Conservation (phyloP, 2,113 vertebrate species). For the Hylia prasina region DNA sequence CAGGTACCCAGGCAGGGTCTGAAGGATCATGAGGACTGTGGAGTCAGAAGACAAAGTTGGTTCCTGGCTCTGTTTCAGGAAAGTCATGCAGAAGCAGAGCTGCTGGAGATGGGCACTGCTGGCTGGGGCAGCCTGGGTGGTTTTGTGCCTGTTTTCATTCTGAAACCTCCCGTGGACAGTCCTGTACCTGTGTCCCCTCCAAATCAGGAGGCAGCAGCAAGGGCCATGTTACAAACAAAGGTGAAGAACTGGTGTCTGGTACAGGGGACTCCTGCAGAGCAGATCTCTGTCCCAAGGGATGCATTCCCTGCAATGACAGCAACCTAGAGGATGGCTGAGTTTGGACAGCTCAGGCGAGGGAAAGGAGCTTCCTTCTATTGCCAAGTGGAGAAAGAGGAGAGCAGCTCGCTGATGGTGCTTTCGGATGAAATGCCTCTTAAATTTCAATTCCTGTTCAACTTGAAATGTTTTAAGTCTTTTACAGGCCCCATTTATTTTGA, state of each 20-base stretch:
- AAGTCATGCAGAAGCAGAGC: neutral
- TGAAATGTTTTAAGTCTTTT: neutral
- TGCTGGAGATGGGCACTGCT: neutral
- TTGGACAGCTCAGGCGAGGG: neutral
- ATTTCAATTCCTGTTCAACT: neutral
- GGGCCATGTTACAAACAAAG: neutral
- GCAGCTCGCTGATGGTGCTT: neutral
- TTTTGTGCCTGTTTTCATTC: neutral
- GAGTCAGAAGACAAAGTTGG: neutral
- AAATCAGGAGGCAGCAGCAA: neutral
- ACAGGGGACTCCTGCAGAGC: neutral
- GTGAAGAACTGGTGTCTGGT: neutral
- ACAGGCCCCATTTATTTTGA: neutral
- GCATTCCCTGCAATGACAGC: neutral
- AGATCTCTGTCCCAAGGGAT: neutral
- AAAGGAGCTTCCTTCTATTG: neutral
- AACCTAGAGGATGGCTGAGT: neutral
- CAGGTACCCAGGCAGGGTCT: neutral
- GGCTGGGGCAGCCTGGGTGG: neutral
- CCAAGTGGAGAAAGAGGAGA: neutral
- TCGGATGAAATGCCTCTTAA: neutral
- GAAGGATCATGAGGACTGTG: accelerated
- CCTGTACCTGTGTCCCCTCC: neutral
- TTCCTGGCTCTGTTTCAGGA: neutral
- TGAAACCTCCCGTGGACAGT: neutral